Conservation (phyloP, 2,888 invertebrate species). For the Cheilosia grossa region DNA sequence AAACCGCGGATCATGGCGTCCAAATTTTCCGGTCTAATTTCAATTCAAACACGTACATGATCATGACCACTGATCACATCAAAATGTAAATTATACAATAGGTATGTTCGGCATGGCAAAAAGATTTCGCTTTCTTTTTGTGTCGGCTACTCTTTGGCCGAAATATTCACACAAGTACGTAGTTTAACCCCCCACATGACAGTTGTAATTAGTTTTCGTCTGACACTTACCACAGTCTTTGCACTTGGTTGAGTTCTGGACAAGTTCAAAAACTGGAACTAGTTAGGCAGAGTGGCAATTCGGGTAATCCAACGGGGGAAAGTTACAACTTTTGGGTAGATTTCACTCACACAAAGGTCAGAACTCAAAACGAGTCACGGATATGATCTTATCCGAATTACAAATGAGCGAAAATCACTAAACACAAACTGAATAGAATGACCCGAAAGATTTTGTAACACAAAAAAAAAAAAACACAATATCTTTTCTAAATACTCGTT, state of each 20-base stretch:
- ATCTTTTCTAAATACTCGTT: conserved; percentile 79
- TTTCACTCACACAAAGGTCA: conserved; percentile 59
- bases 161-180: conserved; percentile 12
- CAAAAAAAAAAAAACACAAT: conserved; percentile 32
- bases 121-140: conserved; percentile 70
- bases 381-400: neutral
- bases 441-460: conserved; percentile 27
- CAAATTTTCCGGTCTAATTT: conserved; percentile 69
- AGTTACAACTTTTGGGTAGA: conserved; percentile 34
- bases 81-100: conserved; percentile 67
- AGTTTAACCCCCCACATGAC: conserved; percentile 15
- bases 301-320: conserved; percentile 58
- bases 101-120: conserved; percentile 1
- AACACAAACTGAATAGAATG: neutral
- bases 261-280: conserved; percentile 48
- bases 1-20: conserved; percentile 44
- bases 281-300: conserved; percentile 1
- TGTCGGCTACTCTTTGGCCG: conserved; percentile 24
- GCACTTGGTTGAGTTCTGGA: conserved; percentile 42
- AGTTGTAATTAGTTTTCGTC: conserved; percentile 24
- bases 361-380: neutral
- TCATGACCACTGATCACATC: conserved; percentile 22
- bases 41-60: conserved; percentile 47
- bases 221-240: conserved; percentile 63
- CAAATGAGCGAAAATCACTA: conserved; percentile 14